Base-by-base conservation (phyloP, 1,140 invertebrate genomes). In the Coelopa frigida region DNA sequence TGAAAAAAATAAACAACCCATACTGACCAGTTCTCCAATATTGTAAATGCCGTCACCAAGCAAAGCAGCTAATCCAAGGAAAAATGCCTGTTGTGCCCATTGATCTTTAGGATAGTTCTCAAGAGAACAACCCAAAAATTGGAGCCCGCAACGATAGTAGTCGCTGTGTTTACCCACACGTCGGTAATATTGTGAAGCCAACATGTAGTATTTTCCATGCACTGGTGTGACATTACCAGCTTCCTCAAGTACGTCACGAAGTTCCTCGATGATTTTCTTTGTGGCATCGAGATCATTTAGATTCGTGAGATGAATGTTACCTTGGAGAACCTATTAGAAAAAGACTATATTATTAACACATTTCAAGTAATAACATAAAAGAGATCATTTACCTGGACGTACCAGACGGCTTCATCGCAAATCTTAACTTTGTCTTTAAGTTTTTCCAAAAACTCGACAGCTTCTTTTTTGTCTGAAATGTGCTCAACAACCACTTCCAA, bases 31-130 rank as follows among this genome's bases (percentile, higher is more conserved):
- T 74, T 99, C 96, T 1, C 94, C 95, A 59, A 99, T 85, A 71
- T 99, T 99, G 69, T 98, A 99, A 14, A 99, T 89, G 29, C 88
- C 89, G 59, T 98, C 89, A 8, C 94, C 95, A 1, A 98, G 70
- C 10, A 99, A 77, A 1, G 94, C 95, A 8, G 96, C 94, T 5
- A 99, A 72, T 1, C 92, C 89, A 12, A 99, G 75, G 55, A 92
- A 87, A 66, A 94, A 91, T 1, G 94, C 95, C 65, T 86, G 85
- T 54, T 85, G 84, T 49, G 79, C 79, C 72, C 88, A 85, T 61
- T 83, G 81, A 54, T 79, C 77, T 10, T 57, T 57, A 0, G 67
- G 67, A 41, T 55, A 70, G 36, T 81, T 79, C 4, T 94, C 74
- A 17, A 89, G 79, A 33, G 88, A 89, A 68, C 94, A 98, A 26